A percentile compares a stretch with the other conserved stretches of the same genome.
Conservation (phyloP, 2,113 vertebrate genomes). For the Python bivittatus region DNA sequence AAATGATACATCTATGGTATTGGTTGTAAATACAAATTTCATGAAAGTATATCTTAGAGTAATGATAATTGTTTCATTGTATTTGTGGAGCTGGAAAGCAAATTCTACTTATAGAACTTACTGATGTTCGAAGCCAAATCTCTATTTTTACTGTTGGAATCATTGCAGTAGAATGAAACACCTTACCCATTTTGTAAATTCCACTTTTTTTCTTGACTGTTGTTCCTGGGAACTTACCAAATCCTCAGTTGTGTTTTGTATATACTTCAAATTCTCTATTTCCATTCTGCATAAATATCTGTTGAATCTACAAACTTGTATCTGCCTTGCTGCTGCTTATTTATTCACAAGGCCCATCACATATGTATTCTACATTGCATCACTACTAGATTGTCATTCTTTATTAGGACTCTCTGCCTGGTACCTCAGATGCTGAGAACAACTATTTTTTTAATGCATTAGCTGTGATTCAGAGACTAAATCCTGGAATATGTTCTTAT, state of each 20-base stretch:
- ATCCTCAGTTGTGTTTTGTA: not conserved
- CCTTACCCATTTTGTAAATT: not conserved
- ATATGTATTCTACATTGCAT: not conserved
- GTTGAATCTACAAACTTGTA: not conserved
- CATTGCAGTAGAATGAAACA: no score
- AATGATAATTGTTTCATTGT: not conserved
- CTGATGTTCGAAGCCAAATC: not conserved
- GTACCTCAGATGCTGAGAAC: not conserved
- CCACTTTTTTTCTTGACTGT: not conserved
- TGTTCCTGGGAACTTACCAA: not conserved
- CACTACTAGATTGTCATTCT: not conserved
- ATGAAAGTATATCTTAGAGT: not conserved
- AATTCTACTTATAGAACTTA: not conserved
- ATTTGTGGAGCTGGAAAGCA: not conserved
- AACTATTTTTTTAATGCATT: not conserved
- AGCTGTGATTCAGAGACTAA: not conserved
- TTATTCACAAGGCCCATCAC: not conserved
- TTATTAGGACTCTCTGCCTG: not conserved
- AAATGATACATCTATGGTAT: not conserved
- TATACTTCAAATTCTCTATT: not conserved
- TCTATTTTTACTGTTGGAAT: not conserved
- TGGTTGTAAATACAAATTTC: not conserved
- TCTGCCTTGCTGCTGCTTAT: not conserved
- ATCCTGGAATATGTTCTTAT: no score
- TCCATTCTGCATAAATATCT: not conserved